phyloP scores from a whole-genome alignment of 1,140 invertebrate species.

The Cherax quadricarinatus region DNA sequence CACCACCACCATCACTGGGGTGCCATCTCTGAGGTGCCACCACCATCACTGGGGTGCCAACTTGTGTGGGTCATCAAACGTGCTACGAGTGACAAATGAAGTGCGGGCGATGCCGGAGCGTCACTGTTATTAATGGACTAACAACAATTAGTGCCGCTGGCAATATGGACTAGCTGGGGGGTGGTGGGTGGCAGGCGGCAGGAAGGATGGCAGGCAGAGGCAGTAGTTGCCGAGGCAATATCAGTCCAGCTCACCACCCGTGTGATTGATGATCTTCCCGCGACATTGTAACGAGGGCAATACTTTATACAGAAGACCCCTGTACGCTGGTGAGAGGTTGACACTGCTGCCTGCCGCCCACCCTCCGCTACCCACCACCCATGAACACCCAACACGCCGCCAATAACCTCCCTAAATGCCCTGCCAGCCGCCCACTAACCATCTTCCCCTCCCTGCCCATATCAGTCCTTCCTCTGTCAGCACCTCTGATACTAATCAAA shows the following conservation, averaged over 20 bases:
- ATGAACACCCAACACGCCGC: too few species aligned
- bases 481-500: too few species aligned
- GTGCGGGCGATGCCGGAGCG: slow-evolving; percentile 47
- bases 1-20: not conserved
- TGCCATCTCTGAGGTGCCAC: not conserved
- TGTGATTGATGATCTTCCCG: not conserved
- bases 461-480: too few species aligned
- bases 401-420: too few species aligned
- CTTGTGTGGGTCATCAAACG: slow-evolving; percentile 47
- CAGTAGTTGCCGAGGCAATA: not conserved
- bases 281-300: not conserved
- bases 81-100: slow-evolving; percentile 54
- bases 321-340: not conserved
- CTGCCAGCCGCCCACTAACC: too few species aligned
- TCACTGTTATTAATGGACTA: slow-evolving; percentile 60
- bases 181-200: not conserved
- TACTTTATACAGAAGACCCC: not conserved
- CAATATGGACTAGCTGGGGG: not conserved
- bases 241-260: slow-evolving; percentile 29
- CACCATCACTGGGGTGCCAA: slow-evolving; percentile 20
- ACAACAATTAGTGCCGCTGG: slow-evolving; percentile 49
- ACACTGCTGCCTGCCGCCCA: too few species aligned
- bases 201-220: not conserved
- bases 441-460: too few species aligned
- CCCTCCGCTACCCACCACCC: too few species aligned